Conservation (phyloP, 2,797 vertebrate species). For the Coregonus suidteri region DNA sequence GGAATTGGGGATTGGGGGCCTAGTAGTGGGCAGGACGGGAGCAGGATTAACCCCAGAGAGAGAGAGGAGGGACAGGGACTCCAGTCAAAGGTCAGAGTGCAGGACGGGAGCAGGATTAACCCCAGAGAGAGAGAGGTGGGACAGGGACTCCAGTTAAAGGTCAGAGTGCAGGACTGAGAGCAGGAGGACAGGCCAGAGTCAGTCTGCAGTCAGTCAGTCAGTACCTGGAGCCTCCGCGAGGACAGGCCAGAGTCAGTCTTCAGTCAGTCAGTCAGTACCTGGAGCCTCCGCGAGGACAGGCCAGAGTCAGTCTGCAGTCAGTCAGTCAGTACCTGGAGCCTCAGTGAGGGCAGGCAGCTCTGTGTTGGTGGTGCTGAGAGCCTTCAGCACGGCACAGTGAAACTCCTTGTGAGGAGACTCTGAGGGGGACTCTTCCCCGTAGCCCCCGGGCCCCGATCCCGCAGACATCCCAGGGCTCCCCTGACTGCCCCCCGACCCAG, state of each 20-base stretch:
- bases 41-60: conserved; percentile 5
- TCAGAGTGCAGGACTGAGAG: conserved; percentile 17
- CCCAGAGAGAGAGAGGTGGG: not conserved
- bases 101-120: not conserved
- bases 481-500: conserved; percentile 16
- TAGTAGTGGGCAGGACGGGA: not conserved
- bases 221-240: conserved; percentile 75
- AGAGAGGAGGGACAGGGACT: not conserved
- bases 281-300: not conserved
- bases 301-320: conserved; percentile 21
- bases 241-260: conserved; percentile 32
- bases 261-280: not conserved
- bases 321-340: conserved; percentile 74
- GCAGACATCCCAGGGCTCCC: not conserved
- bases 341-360: conserved; percentile 59
- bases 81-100: not conserved
- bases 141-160: conserved; percentile 2
- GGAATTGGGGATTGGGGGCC: not conserved
- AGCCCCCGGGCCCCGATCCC: conserved; percentile 21
- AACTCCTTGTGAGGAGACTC: conserved; percentile 81
- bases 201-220: conserved; percentile 3
- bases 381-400: conserved; percentile 80
- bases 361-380: conserved; percentile 72
- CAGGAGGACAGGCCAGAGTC: conserved; percentile 20
- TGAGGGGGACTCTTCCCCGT: conserved; percentile 40